These are phyloP conservation scores for Silurus asotus DNA, from an alignment of 2,113 vertebrate species.

Conservation along the genomic window DNA sequence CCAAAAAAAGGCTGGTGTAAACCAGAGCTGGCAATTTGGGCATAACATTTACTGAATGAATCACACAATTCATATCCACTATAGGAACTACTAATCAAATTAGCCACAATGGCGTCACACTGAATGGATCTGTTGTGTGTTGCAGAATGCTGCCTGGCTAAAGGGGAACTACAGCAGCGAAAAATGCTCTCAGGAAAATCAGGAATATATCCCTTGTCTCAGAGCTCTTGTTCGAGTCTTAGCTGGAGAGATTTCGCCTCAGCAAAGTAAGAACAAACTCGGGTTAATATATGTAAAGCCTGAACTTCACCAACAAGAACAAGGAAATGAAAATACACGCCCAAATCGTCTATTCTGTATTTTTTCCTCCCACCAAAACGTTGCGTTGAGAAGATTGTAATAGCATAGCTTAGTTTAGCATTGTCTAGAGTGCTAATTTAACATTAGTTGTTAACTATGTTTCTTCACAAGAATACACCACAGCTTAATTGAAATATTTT, in stretches of 20 bases:
- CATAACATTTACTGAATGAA: not conserved
- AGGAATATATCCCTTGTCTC: not conserved
- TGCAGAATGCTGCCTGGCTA: not conserved
- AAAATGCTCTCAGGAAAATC: not conserved
- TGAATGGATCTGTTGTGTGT: not conserved
- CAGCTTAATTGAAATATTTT: not conserved
- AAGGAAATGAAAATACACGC: not conserved
- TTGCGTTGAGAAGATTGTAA: too few species aligned
- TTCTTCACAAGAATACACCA: not conserved
- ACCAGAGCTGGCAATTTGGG: too few species aligned
- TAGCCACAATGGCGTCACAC: not conserved
- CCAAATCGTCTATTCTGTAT: not conserved
- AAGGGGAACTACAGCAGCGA: slow-evolving; percentile 4
- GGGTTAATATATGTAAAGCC: not conserved
- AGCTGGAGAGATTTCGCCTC: not conserved
- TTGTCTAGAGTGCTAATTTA: not conserved
- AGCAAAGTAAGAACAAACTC: slow-evolving; percentile 11
- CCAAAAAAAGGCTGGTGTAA: not conserved
- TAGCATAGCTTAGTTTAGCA: too few species aligned
- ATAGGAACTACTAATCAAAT: not conserved
- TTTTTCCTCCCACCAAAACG: not conserved
- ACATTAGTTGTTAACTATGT: not conserved
- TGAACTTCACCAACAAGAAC: not conserved
- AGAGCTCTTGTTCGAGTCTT: not conserved
- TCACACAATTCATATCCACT: not conserved